These are phyloP conservation scores for Ptilorrhoa leucosticta DNA, from an alignment of 2,113 vertebrate species.

Conservation along the genomic window DNA sequence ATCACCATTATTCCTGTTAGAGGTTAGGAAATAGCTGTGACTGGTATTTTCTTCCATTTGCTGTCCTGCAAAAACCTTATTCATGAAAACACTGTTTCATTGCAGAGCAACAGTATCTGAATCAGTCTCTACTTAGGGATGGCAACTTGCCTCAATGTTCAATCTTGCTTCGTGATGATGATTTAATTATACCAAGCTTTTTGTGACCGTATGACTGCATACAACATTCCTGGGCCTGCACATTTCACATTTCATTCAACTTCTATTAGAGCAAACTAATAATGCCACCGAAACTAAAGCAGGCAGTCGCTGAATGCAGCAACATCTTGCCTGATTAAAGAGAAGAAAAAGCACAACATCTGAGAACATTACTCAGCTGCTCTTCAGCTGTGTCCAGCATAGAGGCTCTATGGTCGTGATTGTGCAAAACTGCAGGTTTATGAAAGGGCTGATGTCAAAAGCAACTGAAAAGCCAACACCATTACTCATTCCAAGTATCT, in stretches of 20 bases:
- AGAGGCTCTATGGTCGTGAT: rapidly evolving
- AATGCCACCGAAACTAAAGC: background rate
- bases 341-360: background rate
- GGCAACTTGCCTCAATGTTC: background rate
- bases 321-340: background rate
- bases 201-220: background rate
- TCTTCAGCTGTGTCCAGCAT: background rate
- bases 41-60: background rate
- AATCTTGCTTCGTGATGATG: background rate
- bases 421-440: background rate
- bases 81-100: background rate
- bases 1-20: background rate
- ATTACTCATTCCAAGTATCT: background rate
- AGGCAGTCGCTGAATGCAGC: background rate
- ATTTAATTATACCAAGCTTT: background rate
- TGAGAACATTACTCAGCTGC: background rate
- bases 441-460: background rate
- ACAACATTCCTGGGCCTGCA: background rate
- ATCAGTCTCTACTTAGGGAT: background rate
- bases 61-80: background rate
- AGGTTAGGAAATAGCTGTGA: background rate
- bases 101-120: background rate
- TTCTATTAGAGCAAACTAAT: background rate
- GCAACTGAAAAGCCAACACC: background rate
- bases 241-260: background rate